Evolutionary conservation across 2,888 invertebrate species (phyloP), one percentile per base, ranked within the genome.

Genomic region (Cancer borealis): DNA sequence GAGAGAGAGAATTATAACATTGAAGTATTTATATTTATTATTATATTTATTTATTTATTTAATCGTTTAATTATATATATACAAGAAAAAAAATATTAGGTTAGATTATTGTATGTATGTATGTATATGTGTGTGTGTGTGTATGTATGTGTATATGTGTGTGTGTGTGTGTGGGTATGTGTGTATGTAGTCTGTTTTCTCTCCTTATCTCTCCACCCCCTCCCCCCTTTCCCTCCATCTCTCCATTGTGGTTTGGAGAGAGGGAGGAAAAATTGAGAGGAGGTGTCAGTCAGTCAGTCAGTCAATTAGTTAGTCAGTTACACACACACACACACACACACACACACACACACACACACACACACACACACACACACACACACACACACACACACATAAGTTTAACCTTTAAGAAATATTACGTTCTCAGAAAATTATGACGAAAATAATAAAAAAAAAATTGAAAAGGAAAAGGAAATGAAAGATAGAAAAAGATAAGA

Each of bases 311-410:
- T n/a, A n/a, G n/a, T n/a, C n/a, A n/a, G n/a, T n/a, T n/a, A n/a
- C n/a, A n/a, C n/a, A n/a, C 66, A 87, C 46, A 87, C 84, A 92
- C 46, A 92, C 73, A 92, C 46, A 92, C 73, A 87, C 46, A 87
- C 73, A 87, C 46, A 92, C 73, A 92, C 46, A 92, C 73, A 92
- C 49, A 92, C 49, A 87, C 49, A 92, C 49, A 92, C 39, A 92
- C 49, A 92, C 39, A 73, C 46, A 92, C 46, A 92, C 46, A 92
- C 88, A 92, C 49, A 92, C 49, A 92, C 49, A 92, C 49, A 92
- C 49, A 92, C 49, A 92, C 49, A 87, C 49, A 92, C 45, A 92
- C 26, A 92, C 49, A 87, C n/a, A n/a, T n/a, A n/a, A n/a, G n/a
- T n/a, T 26, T 45, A 45, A 26, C 14, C 21, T 88, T 45, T 12